Base-by-base conservation (phyloP, 2,797 vertebrate genomes). In the Remorina albescens region DNA sequence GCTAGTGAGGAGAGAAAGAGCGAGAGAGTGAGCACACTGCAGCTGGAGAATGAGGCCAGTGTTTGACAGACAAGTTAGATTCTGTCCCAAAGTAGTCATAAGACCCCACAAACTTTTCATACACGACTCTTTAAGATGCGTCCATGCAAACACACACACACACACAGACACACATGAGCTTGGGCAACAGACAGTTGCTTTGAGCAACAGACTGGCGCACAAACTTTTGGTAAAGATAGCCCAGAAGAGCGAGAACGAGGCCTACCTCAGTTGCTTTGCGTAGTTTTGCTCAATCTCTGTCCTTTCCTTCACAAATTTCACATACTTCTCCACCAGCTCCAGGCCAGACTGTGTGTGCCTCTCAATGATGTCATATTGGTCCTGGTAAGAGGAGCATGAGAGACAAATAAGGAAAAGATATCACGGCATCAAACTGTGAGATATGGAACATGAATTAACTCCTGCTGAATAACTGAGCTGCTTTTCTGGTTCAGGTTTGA, bases 221-320 rank as follows among this genome's bases (percentile, higher is more conserved):
- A 63, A 50, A 47, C 18, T 54, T 78, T 72, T 26, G 13, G 60
- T 25, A 42, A 36, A 57, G 37, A 74, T 23, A 23, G n/a, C 28
- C 21, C 2, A 15, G 46, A 26, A 51, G 61, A 66, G 47, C 66
- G 26, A 71, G 39, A 74, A 44, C 25, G 39, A 73, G 68, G 65
- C 91, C 85, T 90, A 97, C 96, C 96, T 94, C 79, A 97, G 89
- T 84, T 97, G 96, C 82, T 97, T 97, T 67, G 96, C 96, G 26
- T 97, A 97, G 78, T 93, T 93, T 81, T 96, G 96, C 71, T 97
- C 96, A 8, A 97, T 95, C 87, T 97, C 96, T 0, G 95, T 96
- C 77, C 96, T 93, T 84, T 97, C 96, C 90, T 96, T 97, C 56
- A 96, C 96, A 88, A 97, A 97, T 83, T 97, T 97, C 64, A 96